phyloP scores from a whole-genome alignment of 1,140 invertebrate species.

The Cecropterus lyciades region DNA sequence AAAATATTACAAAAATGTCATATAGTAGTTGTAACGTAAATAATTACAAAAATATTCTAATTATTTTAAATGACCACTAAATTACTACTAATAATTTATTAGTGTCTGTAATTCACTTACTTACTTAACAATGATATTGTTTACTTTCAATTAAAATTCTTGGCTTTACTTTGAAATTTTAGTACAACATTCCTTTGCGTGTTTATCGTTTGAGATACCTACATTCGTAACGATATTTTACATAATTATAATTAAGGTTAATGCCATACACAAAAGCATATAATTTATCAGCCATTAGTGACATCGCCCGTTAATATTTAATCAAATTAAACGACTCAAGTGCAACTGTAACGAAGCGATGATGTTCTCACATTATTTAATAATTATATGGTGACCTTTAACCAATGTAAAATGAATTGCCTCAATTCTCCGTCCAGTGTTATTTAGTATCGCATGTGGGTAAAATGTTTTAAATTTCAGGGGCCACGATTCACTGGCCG shows the following conservation, averaged over 20 bases:
- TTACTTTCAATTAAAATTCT: no score
- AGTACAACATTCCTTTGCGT: not conserved
- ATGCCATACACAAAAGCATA: not conserved
- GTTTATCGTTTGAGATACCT: conserved; percentile 1
- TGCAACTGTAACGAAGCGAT: conserved; percentile 42
- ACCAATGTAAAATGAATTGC: conserved; percentile 42
- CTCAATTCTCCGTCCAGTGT: not conserved
- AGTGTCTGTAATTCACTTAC: no score
- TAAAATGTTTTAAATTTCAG: conserved; percentile 37
- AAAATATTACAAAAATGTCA: no score
- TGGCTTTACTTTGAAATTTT: no score
- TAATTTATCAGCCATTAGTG: conserved; percentile 7
- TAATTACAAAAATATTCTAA: no score
- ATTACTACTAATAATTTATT: no score
- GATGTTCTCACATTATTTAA: conserved; percentile 58
- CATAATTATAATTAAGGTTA: conserved; percentile 15
- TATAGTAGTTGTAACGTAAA: no score
- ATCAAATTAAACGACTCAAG: conserved; percentile 42
- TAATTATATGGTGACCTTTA: conserved; percentile 51
- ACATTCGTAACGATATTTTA: conserved; percentile 1
- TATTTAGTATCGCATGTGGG: conserved; percentile 13
- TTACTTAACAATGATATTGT: no score
- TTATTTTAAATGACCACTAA: no score
- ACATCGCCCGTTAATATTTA: conserved; percentile 27
- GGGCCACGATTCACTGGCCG: conserved; percentile 55